Evolutionary conservation across 2,888 invertebrate genomes (phyloP).

Genomic region (Augochlorella aurata): DNA sequence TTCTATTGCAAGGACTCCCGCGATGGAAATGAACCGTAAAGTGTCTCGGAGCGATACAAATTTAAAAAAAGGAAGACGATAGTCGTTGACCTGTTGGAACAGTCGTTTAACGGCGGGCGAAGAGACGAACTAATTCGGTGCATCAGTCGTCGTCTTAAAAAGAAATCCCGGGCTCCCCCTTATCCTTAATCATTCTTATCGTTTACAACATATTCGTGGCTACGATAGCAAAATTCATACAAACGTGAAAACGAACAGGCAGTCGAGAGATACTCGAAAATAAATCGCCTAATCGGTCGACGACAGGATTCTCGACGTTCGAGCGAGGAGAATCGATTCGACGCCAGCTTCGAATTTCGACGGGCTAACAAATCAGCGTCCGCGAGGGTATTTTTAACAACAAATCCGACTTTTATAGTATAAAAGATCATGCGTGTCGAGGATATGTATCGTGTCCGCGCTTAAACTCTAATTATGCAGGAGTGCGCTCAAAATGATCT

Average conservation of each 20-base stretch:
- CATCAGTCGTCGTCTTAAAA: neutral
- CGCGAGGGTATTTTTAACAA: conserved; percentile 17
- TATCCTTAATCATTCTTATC: neutral
- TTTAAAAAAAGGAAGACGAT: neutral
- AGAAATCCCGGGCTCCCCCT: neutral
- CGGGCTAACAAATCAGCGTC: neutral
- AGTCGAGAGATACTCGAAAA: neutral
- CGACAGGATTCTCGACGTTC: neutral
- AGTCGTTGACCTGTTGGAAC: neutral
- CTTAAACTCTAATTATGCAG: conserved; percentile 29
- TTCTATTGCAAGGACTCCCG: neutral
- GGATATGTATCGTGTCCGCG: conserved; percentile 47
- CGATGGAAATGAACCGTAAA: neutral
- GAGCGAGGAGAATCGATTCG: too few species aligned
- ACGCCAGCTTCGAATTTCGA: neutral
- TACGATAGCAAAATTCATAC: neutral
- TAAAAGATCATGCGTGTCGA: conserved; percentile 39
- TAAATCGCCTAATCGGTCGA: neutral
- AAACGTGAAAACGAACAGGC: neutral
- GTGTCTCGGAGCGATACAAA: neutral
- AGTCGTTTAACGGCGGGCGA: neutral
- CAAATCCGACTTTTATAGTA: conserved; percentile 31
- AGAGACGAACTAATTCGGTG: neutral
- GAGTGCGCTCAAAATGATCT: conserved; percentile 31
- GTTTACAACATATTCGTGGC: neutral